Evolutionary conservation across 2,797 vertebrate species (phyloP).

Genomic region (Sparus aurata): DNA sequence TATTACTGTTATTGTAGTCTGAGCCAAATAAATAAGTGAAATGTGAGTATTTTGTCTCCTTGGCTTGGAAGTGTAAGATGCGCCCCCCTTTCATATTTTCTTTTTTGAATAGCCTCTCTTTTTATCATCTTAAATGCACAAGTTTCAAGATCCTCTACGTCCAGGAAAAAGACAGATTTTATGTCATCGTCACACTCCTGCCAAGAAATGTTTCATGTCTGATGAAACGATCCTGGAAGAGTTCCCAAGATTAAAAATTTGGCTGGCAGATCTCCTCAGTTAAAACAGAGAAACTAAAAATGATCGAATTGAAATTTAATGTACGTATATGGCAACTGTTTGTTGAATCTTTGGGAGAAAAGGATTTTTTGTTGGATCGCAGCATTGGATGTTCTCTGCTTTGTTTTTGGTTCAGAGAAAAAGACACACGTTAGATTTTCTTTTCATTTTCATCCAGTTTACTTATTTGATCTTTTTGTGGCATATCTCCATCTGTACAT

Average conservation of each 20-base stretch:
- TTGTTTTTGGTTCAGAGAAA: background rate
- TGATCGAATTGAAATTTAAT: background rate
- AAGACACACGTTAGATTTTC: background rate
- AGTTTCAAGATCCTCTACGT: background rate
- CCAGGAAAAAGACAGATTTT: background rate
- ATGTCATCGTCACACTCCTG: background rate
- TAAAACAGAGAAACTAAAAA: background rate
- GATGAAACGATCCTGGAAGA: background rate
- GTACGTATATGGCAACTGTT: background rate
- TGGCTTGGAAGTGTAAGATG: no score
- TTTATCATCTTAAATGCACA: background rate
- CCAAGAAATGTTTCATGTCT: conserved; percentile 3
- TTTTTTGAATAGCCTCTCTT: background rate
- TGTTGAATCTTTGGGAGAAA: background rate
- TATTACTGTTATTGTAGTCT: no score
- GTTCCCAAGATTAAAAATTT: background rate
- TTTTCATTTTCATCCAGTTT: background rate
- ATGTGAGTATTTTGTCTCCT: no score
- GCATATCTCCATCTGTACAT: background rate
- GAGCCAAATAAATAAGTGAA: no score
- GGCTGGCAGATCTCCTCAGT: background rate
- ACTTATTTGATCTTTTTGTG: background rate
- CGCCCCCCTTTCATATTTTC: no score
- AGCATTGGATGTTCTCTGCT: background rate
- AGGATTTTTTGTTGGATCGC: background rate